These are phyloP conservation scores for Drosophila dives DNA, from an alignment of 2,888 invertebrate species.

Conservation along the genomic window DNA sequence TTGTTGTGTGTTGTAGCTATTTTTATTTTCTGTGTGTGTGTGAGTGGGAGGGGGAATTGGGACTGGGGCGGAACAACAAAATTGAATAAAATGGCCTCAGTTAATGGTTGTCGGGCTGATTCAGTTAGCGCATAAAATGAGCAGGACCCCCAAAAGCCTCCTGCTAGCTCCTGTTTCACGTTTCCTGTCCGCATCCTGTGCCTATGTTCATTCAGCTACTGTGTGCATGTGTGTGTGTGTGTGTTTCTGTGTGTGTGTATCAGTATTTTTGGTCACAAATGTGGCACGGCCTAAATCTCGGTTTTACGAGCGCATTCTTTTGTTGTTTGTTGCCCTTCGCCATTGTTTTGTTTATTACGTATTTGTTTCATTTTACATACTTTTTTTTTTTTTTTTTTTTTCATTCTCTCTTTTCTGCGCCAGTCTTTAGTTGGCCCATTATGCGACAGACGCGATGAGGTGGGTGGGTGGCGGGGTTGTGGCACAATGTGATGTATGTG, in stretches of 20 bases:
- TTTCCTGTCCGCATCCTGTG: constrained; percentile 40
- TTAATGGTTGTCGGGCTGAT: constrained; percentile 81
- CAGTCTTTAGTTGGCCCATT: constrained; percentile 74
- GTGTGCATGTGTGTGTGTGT: constrained; percentile 14
- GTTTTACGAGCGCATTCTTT: constrained; percentile 77
- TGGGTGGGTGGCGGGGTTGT: neutral
- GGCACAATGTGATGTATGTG: constrained; percentile 49
- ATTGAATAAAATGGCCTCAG: constrained; percentile 80
- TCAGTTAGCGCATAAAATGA: constrained; percentile 80
- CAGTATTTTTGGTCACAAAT: constrained; percentile 72
- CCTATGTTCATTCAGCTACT: constrained; percentile 15
- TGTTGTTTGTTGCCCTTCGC: constrained; percentile 64
- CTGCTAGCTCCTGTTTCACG: constrained; percentile 5
- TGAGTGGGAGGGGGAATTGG: neutral
- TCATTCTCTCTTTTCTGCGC: constrained; percentile 24
- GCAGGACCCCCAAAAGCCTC: constrained; percentile 57
- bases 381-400: constrained; percentile 23
- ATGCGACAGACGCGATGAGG: constrained; percentile 28
- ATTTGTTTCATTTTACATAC: constrained; percentile 79
- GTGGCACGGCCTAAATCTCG: constrained; percentile 80
- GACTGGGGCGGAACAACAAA: constrained; percentile 53
- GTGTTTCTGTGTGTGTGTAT: constrained; percentile 14
- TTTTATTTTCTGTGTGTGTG: constrained; percentile 10
- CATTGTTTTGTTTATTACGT: constrained; percentile 77
- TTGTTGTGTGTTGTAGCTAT: constrained; percentile 31